Conservation (phyloP, 2,113 vertebrate genomes). For the Limnothrissa miodon region DNA sequence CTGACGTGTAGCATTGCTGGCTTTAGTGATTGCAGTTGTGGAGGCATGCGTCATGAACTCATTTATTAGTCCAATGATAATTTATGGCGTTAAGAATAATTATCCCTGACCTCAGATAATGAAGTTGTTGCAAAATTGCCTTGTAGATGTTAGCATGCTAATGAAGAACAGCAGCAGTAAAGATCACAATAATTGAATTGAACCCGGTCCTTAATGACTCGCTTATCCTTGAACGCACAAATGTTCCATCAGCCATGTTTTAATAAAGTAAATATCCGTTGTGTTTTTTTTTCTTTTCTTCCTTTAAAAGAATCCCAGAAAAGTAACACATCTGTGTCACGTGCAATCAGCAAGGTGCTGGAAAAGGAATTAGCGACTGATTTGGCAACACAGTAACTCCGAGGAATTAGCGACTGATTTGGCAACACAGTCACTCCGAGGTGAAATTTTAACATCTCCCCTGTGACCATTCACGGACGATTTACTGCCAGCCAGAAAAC, state of each 20-base stretch:
- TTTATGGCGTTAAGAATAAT: background rate
- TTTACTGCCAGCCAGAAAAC: background rate
- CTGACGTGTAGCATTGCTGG: background rate
- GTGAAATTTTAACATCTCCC: slow-evolving; percentile 12
- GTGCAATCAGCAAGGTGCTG: background rate
- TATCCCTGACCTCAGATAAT: background rate
- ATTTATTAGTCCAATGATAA: background rate
- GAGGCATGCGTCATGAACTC: background rate
- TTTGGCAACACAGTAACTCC: background rate
- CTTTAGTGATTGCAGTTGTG: background rate
- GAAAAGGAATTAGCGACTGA: background rate
- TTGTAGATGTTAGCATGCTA: background rate
- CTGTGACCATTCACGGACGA: slow-evolving; percentile 20
- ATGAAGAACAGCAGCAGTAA: background rate
- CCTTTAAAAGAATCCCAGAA: background rate
- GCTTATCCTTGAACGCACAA: background rate
- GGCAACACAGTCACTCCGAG: background rate
- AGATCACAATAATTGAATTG: background rate
- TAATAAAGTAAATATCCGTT: background rate
- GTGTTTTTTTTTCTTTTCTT: background rate
- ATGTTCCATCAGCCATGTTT: background rate
- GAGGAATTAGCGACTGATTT: background rate
- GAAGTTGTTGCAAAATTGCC: background rate
- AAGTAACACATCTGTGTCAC: background rate
- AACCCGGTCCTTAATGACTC: background rate